Evolutionary conservation across 2,888 invertebrate species (phyloP).

Genomic region (Muscina levida): DNA sequence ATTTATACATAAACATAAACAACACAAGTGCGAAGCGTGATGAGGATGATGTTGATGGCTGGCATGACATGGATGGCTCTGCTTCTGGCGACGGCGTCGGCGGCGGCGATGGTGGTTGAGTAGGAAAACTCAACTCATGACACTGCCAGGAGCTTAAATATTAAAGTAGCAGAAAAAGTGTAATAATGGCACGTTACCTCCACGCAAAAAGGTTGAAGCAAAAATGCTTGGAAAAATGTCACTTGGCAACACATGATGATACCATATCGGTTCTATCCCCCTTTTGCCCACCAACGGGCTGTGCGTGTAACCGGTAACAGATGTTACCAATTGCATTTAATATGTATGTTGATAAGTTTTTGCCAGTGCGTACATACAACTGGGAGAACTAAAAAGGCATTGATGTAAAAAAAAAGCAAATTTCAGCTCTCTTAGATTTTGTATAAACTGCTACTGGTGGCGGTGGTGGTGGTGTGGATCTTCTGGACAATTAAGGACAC

Average conservation of each 20-base stretch:
- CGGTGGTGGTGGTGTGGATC: neutral
- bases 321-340: conserved; percentile 46
- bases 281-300: neutral
- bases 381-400: conserved; percentile 4
- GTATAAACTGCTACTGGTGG: too few relatives aligned
- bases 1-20: conserved; percentile 53
- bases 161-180: conserved; percentile 41
- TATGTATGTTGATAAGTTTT: conserved; percentile 14
- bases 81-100: neutral
- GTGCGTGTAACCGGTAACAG: conserved; percentile 31
- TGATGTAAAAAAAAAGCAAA: conserved; percentile 15
- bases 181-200: conserved; percentile 25
- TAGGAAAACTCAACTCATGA: conserved; percentile 13
- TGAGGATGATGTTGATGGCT: conserved; percentile 26
- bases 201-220: conserved; percentile 22
- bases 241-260: conserved; percentile 46
- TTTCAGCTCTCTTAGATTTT: conserved; percentile 4
- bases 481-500: neutral
- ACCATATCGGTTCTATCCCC: conserved; percentile 6
- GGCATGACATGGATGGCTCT: neutral
- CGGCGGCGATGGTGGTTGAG: conserved; percentile 17
- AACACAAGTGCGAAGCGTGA: conserved; percentile 36
- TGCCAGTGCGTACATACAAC: neutral
- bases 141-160: conserved; percentile 37
- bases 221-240: conserved; percentile 37